A percentile compares a stretch with the other conserved stretches of the same genome.
These are phyloP conservation scores for Myopa testacea DNA, from an alignment of 2,888 invertebrate genomes.

Conservation along the genomic window DNA sequence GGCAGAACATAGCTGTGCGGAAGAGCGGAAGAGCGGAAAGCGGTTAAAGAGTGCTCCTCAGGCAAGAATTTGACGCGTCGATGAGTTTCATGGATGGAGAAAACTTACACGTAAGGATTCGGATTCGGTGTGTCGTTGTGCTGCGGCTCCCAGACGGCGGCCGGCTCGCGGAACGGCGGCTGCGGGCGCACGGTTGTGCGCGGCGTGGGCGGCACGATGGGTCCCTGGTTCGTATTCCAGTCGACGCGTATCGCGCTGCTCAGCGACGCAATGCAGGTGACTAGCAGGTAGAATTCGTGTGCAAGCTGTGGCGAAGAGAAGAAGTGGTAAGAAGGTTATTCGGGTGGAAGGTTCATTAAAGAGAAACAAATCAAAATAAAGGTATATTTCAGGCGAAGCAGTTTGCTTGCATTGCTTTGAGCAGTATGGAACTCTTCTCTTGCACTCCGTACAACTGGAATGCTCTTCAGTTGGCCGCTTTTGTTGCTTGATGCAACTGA, in stretches of 20 bases:
- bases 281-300: conserved; percentile 60
- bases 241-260: conserved; percentile 74
- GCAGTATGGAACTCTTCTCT: no score
- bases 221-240: conserved; percentile 74
- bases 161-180: conserved; percentile 72
- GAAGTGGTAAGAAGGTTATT: conserved; percentile 2
- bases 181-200: conserved; percentile 69
- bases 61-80: not conserved
- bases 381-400: no score
- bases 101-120: conserved; percentile 72
- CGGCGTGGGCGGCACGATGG: conserved; percentile 73
- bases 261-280: conserved; percentile 59
- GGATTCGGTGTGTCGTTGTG: conserved; percentile 73
- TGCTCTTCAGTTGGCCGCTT: no score
- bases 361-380: no score
- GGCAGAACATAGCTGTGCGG: conserved; percentile 64
- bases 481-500: no score
- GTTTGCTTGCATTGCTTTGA: no score
- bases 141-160: conserved; percentile 75
- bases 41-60: not conserved
- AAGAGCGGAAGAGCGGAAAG: not conserved
- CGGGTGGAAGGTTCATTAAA: no score
- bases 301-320: conserved; percentile 53
- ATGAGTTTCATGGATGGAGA: no score
- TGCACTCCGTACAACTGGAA: no score